Base-by-base conservation (phyloP, 2,888 invertebrate species). In the Tanypteryx hageni region DNA sequence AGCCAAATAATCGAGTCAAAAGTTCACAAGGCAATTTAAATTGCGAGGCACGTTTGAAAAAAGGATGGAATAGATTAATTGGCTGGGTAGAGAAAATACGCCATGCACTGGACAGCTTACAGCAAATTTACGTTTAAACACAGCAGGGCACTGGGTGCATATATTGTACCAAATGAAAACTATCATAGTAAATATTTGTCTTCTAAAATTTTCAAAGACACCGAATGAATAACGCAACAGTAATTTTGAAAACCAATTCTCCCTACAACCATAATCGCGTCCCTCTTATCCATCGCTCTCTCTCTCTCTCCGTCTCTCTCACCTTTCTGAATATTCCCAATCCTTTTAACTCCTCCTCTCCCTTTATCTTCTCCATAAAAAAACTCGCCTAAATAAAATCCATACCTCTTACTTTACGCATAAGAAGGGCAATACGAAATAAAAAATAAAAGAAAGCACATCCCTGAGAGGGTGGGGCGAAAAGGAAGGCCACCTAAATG, bases 81-180 rank as follows among this genome's bases (percentile, higher is more conserved):
- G 89, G 89, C 89, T 64, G 44, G 31, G 64, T 61, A 8, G 44
- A 44, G 89, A 89, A 89, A 89, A 89, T 89, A 64, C 89, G 89
- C 89, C 89, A 89, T n/a, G 64, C 89, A 89, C 89, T 89, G 89
- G 44, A 89, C 89, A 83, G 57, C 83, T 83, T 83, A 89, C 89
- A 89, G 61, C 89, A 89, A 89, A 64, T 89, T 89, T 89, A 89
- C 89, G 64, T 68, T 89, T 89, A 89, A 31, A 89, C 89, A 89
- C 89, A 89, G 89, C 89, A 89, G 89, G 89, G 89, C 89, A 89
- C 89, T 64, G 89, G 89, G 89, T 89, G 89, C 89, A 89, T 89
- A 89, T 89, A 89, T 89, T 89, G 64, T 61, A 89, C 89, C 44
- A 44, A 89, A 64, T 61, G n/a, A 89, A 22, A 64, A 44, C 89